Percentiles rank a stretch among this genome's conserved stretches.
These are phyloP conservation scores for Parauchenoglanis ngamensis DNA, from an alignment of 2,797 vertebrate species.

Conservation along the genomic window DNA sequence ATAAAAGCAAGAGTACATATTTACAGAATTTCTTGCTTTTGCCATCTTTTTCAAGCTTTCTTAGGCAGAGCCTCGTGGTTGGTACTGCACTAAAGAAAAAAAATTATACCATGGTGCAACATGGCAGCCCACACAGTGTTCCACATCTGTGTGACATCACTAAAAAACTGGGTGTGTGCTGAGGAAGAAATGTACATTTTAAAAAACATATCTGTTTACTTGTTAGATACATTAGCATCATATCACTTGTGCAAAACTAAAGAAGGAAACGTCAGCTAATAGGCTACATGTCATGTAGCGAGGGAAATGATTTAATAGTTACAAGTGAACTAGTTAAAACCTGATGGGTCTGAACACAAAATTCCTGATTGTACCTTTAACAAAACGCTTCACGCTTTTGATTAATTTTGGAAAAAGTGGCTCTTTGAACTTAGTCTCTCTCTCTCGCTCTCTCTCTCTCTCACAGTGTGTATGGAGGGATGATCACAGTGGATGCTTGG, in stretches of 20 bases:
- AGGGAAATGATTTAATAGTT: neutral
- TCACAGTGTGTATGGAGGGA: conserved; percentile 73
- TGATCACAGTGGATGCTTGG: conserved; percentile 66
- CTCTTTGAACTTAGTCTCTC: conserved; percentile 55
- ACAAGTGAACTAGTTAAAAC: neutral
- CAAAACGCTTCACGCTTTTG: neutral
- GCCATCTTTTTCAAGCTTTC: neutral
- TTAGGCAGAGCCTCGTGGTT: neutral
- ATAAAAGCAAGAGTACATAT: neutral
- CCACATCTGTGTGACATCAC: neutral
- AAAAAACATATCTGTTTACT: neutral
- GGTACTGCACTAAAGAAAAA: neutral
- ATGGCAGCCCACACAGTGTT: neutral
- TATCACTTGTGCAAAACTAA: neutral
- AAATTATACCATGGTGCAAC: neutral
- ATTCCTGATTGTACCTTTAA: neutral
- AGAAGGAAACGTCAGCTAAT: neutral
- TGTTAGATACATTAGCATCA: neutral
- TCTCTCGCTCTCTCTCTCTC: conserved; percentile 55
- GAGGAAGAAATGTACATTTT: neutral
- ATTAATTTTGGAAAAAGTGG: neutral
- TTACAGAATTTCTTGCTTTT: neutral
- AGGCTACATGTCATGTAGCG: too few species aligned
- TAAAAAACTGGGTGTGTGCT: neutral
- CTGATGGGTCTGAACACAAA: neutral